phyloP scores from a whole-genome alignment of 2,888 invertebrate species.

The Choreutis nemorana region DNA sequence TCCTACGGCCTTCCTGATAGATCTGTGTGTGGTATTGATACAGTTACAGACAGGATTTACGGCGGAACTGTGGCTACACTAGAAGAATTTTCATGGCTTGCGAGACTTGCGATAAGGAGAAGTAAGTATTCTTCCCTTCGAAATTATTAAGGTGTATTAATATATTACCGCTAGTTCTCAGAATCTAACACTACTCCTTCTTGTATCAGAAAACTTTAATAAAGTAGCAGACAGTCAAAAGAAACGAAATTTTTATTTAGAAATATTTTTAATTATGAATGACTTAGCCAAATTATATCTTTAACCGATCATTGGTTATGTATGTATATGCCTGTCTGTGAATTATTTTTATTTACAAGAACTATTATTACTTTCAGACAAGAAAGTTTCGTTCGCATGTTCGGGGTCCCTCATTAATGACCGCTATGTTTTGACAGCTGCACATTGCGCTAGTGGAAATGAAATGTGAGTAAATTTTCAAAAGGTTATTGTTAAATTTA shows the following conservation, averaged over 20 bases:
- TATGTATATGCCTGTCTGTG: no score
- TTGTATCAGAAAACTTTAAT: no score
- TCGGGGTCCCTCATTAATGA: slow-evolving; percentile 61
- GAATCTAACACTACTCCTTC: no score
- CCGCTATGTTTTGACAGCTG: slow-evolving; percentile 65
- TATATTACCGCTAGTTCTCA: no score
- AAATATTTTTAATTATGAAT: no score
- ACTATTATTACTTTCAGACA: slow-evolving; percentile 15
- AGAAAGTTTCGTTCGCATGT: slow-evolving; percentile 34
- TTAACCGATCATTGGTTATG: no score
- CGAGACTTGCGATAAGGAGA: slow-evolving; percentile 55
- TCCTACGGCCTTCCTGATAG: slow-evolving; percentile 23
- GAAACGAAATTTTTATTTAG: no score
- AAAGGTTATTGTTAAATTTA: no score
- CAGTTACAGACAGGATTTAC: slow-evolving; percentile 41
- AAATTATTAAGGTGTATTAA: no score
- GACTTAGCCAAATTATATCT: no score
- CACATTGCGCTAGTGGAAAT: slow-evolving; percentile 51
- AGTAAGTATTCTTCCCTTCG: slow-evolving; percentile 10
- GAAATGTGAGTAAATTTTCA: slow-evolving; percentile 33
- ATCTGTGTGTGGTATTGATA: slow-evolving; percentile 26
- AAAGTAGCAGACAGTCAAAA: no score
- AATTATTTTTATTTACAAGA: no score
- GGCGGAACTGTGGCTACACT: slow-evolving; percentile 56
- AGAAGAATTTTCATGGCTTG: slow-evolving; percentile 70